Base-by-base conservation (phyloP, 1,140 invertebrate genomes). In the Drosophila funebris region DNA sequence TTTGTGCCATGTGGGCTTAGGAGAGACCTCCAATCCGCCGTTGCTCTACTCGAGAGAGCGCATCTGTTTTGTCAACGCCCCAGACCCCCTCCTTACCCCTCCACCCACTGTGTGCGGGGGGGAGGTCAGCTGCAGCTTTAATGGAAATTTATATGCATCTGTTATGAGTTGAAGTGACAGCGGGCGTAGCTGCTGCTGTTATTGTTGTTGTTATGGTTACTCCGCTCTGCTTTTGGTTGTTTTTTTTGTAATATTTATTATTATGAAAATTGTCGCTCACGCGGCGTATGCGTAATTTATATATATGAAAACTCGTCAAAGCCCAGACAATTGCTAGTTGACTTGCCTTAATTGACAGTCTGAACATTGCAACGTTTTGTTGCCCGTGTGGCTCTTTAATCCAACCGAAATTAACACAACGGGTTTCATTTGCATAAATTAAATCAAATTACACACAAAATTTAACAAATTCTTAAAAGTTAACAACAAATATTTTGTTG, bases 91-190 rank as follows among this genome's bases (percentile, higher is more conserved):
- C n/a, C n/a, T n/a, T n/a, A n/a, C n/a, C n/a, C n/a, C n/a, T n/a
- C n/a, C n/a, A n/a, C n/a, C n/a, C n/a, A n/a, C n/a, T 36, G 27
- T 18, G 9, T 11, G 16, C 0, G 24, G 8, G 39, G 31, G 41
- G 22, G 9, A 9, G 16, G 24, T 9, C 22, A 11, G n/a, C 3
- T 18, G 39, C 22, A 24, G 4, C 58, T 82, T 82, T 88, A 87
- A 87, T 87, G 75, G 82, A 82, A 87, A 87, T 87, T 87, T 87
- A 87, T 87, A 76, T 87, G 78, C 82, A 87, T 88, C 83, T 87
- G 70, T 57, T 83, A 76, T 85, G 82, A 84, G 76, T 84, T 88
- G 82, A 60, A 82, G 78, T 72, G 83, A 82, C 82, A 78, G 82
- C 83, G 66, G 78, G 82, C 75, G 82, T 88, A 84, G 58, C 24